Percentiles rank a stretch among this genome's conserved stretches.
phyloP scores from a whole-genome alignment of 2,888 invertebrate species.

The Glyphotaelius pellucidus region DNA sequence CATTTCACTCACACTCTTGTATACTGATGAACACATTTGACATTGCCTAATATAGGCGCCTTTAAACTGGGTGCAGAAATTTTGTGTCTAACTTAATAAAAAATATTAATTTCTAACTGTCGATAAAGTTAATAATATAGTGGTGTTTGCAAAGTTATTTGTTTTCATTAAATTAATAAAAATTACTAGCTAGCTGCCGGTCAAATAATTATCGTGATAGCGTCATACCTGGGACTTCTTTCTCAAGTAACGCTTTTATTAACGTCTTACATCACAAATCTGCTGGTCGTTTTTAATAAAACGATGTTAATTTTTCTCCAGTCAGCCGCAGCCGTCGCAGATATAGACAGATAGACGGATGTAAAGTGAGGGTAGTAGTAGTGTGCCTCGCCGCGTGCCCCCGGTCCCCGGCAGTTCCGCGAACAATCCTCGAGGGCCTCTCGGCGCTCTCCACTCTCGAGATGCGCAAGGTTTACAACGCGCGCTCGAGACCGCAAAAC shows the following conservation, averaged over 20 bases:
- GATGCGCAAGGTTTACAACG: slow-evolving; percentile 62
- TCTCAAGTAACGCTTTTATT: neutral
- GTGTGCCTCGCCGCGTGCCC: neutral
- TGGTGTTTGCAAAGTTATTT: too few species aligned
- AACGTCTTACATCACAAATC: neutral
- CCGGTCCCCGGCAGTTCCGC: neutral
- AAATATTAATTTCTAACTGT: too few species aligned
- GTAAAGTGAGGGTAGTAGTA: neutral
- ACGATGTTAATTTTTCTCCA: neutral
- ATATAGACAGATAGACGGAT: neutral
- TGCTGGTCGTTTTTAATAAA: neutral
- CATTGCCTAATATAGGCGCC: too few species aligned
- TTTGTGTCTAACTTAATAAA: too few species aligned
- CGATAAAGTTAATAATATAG: too few species aligned
- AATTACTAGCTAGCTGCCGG: too few species aligned
- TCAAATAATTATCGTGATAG: too few species aligned
- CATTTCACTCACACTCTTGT: too few species aligned
- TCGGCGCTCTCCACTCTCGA: slow-evolving; percentile 44
- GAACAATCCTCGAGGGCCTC: slow-evolving; percentile 17
- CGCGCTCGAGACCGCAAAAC: slow-evolving; percentile 61
- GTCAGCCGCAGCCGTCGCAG: neutral
- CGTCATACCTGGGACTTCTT: neutral
- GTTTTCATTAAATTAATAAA: too few species aligned
- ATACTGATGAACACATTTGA: too few species aligned
- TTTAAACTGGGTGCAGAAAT: too few species aligned